A percentile compares a stretch with the other conserved stretches of the same genome.
Evolutionary conservation across 2,113 vertebrate species (phyloP).

Genomic region (Salvator merianae): DNA sequence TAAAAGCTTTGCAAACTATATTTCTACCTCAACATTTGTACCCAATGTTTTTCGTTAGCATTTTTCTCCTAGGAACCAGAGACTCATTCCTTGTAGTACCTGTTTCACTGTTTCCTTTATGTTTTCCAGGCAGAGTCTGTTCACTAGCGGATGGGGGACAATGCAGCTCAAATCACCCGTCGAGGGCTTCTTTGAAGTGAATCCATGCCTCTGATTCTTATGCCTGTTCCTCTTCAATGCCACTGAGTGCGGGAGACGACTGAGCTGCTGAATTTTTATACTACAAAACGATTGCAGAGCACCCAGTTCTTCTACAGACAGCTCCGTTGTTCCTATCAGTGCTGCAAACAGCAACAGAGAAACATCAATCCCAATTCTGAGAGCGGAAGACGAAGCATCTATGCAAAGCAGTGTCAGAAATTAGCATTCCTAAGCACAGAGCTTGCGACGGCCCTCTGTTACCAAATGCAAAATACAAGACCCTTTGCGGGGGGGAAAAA

Average conservation of each 20-base stretch:
- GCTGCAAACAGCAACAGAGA: background rate
- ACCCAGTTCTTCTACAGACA: background rate
- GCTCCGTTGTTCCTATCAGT: background rate
- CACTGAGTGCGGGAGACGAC: background rate
- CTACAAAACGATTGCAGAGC: slow-evolving; percentile 57
- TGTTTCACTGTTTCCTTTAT: slow-evolving; percentile 59
- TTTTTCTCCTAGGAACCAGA: background rate
- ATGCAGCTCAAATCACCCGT: background rate
- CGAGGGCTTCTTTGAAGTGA: background rate
- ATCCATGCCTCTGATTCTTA: background rate
- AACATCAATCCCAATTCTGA: background rate
- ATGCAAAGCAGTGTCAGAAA: background rate
- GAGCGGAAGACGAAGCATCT: background rate
- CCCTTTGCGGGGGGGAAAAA: background rate
- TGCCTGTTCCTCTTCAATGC: no score
- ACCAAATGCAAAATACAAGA: background rate
- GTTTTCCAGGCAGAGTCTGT: slow-evolving; percentile 62
- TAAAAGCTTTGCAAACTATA: background rate
- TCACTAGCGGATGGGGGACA: slow-evolving; percentile 65
- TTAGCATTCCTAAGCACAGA: background rate
- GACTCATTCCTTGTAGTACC: slow-evolving; percentile 40
- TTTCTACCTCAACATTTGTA: background rate
- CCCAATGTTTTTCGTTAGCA: accelerated
- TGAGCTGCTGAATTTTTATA: slow-evolving; percentile 49
- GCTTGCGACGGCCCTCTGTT: background rate